Evolutionary conservation across 1,140 invertebrate genomes (phyloP), one percentile per base, ranked within the genome.

Genomic region (Lasioglossum albipes): DNA sequence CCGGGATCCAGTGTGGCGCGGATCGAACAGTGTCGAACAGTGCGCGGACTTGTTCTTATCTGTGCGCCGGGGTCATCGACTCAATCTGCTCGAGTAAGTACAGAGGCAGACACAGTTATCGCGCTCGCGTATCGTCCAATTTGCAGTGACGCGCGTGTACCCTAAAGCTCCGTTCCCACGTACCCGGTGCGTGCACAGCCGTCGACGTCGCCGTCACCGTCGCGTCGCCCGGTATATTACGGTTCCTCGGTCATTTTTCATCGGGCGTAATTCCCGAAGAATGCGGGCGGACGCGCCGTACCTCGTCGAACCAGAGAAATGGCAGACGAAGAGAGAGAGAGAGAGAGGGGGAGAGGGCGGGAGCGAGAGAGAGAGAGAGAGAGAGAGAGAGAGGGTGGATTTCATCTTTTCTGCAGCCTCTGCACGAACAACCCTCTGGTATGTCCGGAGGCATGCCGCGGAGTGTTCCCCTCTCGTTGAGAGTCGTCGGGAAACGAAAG

Each of bases 251-350:
- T 54, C 64, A 74, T 79, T 69, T 84, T 78, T 79, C 75, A 27
- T 42, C 27, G 31, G n/a, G 45, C 64, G 64, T 83, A 82, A 82
- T 82, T 73, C 65, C 42, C 52, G n/a, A 70, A 66, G 70, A 83
- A 84, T 69, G 49, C 57, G 36, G 22, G 65, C 36, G 36, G 9
- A 20, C 22, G 2, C 67, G 36, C 16, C 13, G 12, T 1, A 12
- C 18, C 16, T 27, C 6, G 9, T 0, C 18, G 31, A 9, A 42
- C 12, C 10, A 10, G 52, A 16, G 5, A 13, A 7, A 69, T 22
- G 27, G 61, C 54, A 57, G 68, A n/a, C 7, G 52, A 54, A 20
- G 52, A 13, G 0, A 52, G 52, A 27, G 41, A 73, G 12, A 73
- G 9, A 49, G 49, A 52, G 68, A 20, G 36, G 45, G 65, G 41